Evolutionary conservation across 2,888 invertebrate genomes (phyloP).

Genomic region (Strigamia maritima): DNA sequence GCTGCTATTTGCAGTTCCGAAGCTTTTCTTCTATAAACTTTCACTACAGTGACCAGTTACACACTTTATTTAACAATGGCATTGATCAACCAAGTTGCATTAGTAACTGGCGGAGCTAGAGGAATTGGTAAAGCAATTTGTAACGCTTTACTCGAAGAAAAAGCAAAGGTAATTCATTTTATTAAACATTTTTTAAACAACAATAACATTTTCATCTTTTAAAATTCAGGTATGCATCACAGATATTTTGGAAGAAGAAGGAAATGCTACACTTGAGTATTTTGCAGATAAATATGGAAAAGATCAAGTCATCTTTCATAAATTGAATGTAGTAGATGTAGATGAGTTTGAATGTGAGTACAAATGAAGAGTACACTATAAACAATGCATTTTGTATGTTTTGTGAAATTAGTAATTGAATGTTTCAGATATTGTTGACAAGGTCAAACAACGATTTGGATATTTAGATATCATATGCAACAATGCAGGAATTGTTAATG

Average conservation of each 20-base stretch:
- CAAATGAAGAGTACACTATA: neutral
- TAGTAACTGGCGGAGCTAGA: neutral
- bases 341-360: neutral
- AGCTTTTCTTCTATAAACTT: no score
- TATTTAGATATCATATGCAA: neutral
- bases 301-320: neutral
- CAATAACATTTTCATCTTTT: neutral
- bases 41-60: no score
- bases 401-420: neutral
- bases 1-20: no score
- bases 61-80: no score
- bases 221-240: neutral
- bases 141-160: neutral
- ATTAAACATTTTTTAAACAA: no score
- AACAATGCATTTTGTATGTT: neutral
- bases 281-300: neutral
- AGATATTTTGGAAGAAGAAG: neutral
- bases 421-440: neutral
- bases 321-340: neutral
- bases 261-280: neutral
- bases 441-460: neutral
- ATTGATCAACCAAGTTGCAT: neutral
- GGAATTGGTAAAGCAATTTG: conserved; percentile 18
- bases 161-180: neutral
- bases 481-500: neutral